These are phyloP conservation scores for Hydrozoanthus gracilis DNA, from an alignment of 92 coral and sea anemone genomes.

Conservation along the genomic window DNA sequence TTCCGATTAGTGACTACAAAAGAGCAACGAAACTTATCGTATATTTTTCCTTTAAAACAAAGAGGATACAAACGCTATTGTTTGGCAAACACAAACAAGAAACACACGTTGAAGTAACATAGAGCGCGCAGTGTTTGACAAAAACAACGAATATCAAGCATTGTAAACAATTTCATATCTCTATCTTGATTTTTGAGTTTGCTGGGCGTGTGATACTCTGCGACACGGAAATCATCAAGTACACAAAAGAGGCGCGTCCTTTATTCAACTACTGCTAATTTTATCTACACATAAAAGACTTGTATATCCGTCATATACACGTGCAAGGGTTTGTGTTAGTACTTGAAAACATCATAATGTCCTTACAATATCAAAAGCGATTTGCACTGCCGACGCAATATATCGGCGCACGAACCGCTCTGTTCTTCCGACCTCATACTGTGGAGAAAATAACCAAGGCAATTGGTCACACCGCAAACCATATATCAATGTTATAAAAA, in stretches of 20 bases:
- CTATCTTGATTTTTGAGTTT: not conserved
- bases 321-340: conserved; percentile 13
- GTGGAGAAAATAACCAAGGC: too few relatives aligned
- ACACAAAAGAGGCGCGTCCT: not conserved
- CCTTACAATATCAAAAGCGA: conserved; percentile 12
- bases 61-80: conserved; percentile 15
- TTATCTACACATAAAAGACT: not conserved
- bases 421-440: not conserved
- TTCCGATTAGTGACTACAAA: not conserved
- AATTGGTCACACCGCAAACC: not conserved
- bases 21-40: conserved; percentile 31
- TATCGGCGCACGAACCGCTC: not conserved
- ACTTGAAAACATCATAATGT: conserved; percentile 14
- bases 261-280: not conserved
- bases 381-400: conserved; percentile 18
- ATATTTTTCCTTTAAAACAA: conserved; percentile 16
- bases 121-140: not conserved
- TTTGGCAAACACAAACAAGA: conserved; percentile 47
- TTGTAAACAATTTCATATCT: not conserved
- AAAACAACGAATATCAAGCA: conserved; percentile 3
- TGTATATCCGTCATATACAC: not conserved
- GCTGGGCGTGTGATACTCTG: not conserved
- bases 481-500: not conserved
- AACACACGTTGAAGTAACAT: conserved; percentile 26
- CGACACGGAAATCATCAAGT: not conserved